Conservation (phyloP, 37 sponge, comb jelly and placozoan species). For the Agelas oroides region DNA sequence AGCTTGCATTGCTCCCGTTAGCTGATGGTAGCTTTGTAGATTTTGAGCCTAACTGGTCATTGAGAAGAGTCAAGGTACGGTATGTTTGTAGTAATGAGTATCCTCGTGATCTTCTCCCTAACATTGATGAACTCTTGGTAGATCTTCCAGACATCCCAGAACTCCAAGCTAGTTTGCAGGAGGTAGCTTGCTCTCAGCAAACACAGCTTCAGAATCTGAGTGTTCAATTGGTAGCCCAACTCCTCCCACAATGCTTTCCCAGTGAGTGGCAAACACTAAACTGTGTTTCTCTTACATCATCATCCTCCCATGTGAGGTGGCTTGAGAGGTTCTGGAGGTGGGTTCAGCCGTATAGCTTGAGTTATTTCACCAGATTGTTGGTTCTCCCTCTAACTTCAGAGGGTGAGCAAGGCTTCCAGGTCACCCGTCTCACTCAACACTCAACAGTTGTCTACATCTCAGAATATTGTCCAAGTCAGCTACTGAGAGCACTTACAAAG, state of each 20-base stretch:
- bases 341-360: slow-evolving; percentile 14
- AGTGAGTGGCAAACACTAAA: background rate
- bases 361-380: background rate
- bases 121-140: slow-evolving; percentile 18
- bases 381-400: slow-evolving; percentile 19
- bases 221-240: background rate
- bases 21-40: slow-evolving; percentile 14
- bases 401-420: too few species aligned
- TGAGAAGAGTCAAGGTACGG: too few species aligned
- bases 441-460: too few species aligned
- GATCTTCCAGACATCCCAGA: background rate
- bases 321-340: slow-evolving; percentile 53
- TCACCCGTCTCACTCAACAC: too few species aligned
- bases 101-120: slow-evolving; percentile 34
- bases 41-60: background rate
- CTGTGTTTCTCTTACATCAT: background rate
- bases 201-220: slow-evolving; percentile 22
- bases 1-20: slow-evolving; percentile 29
- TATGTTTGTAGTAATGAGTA: slow-evolving; percentile 23
- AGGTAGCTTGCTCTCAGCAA: slow-evolving; percentile 8
- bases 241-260: background rate
- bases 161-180: background rate
- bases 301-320: background rate
- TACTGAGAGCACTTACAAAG: too few species aligned
- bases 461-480: too few species aligned